A percentile compares a stretch with the other conserved stretches of the same genome.
Evolutionary conservation across 37 sponge, comb jelly and placozoan species (phyloP).

Genomic region (Tethya wilhelma): DNA sequence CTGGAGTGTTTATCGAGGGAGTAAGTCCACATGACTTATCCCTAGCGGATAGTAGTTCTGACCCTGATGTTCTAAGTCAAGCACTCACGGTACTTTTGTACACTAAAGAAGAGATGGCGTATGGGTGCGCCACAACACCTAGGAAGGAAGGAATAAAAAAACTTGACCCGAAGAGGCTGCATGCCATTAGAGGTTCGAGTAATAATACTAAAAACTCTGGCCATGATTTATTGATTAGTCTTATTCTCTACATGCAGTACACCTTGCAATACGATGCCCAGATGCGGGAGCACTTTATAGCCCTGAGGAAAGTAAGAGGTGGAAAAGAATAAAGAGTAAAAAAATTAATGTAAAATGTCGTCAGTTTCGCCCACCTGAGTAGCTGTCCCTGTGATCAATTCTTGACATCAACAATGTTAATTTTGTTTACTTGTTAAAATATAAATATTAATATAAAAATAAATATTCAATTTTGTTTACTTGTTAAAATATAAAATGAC

Average conservation of each 20-base stretch:
- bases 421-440: too few species aligned
- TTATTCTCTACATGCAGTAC: not conserved
- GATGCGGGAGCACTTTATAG: not conserved
- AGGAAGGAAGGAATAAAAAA: not conserved
- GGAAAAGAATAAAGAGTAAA: not conserved
- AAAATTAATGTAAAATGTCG: not conserved
- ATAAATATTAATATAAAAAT: too few species aligned
- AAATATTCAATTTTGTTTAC: too few species aligned
- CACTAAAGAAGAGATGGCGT: not conserved
- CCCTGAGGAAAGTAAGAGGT: not conserved
- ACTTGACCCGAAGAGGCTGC: not conserved
- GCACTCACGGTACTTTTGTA: not conserved
- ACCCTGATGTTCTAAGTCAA: not conserved
- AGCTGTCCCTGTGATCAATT: too few species aligned
- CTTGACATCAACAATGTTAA: too few species aligned
- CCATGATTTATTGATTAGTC: not conserved
- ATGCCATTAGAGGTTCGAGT: not conserved
- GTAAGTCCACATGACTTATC: not conserved
- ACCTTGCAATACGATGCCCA: not conserved
- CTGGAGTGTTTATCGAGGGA: not conserved
- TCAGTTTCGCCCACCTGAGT: not conserved
- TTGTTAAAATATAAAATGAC: too few species aligned
- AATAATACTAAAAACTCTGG: not conserved
- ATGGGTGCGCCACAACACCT: not conserved
- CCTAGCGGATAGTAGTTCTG: not conserved